Conservation (phyloP, 2,797 vertebrate species). For the Darevskia nairensis region DNA sequence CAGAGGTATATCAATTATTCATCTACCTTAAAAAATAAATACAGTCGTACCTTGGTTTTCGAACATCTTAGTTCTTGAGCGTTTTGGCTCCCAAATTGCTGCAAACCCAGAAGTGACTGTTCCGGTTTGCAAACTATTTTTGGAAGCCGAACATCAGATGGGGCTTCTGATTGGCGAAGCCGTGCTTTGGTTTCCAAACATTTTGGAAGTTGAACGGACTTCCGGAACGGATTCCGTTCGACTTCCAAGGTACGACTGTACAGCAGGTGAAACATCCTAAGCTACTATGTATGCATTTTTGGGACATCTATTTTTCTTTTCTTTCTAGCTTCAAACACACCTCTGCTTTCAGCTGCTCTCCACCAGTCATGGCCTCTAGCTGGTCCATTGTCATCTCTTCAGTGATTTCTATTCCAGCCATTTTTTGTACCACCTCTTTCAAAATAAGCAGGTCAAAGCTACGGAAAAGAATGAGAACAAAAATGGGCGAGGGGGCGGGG, state of each 20-base stretch:
- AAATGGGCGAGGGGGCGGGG: not conserved
- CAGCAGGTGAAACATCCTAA: not conserved
- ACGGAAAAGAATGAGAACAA: constrained; percentile 59
- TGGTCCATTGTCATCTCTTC: constrained; percentile 98
- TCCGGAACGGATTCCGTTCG: too few species aligned
- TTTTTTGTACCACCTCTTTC: constrained; percentile 99
- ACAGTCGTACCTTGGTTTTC: too few species aligned
- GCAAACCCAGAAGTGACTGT: too few species aligned
- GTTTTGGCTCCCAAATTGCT: too few species aligned
- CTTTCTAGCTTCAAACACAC: constrained; percentile 68
- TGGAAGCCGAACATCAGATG: too few species aligned
- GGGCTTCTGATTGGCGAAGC: too few species aligned
- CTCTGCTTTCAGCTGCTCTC: constrained; percentile 98
- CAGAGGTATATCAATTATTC: too few species aligned
- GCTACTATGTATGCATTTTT: not conserved
- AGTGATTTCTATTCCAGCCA: constrained; percentile 99
- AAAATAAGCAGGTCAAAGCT: constrained; percentile 98
- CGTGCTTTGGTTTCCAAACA: too few species aligned
- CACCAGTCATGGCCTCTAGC: constrained; percentile 98
- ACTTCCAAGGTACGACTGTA: too few species aligned
- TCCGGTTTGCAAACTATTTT: too few species aligned
- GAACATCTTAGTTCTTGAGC: too few species aligned
- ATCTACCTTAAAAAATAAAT: not conserved
- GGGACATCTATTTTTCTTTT: not conserved
- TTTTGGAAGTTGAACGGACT: too few species aligned